phyloP scores from a whole-genome alignment of 2,113 vertebrate species.

The Protobothrops mucrosquamatus region DNA sequence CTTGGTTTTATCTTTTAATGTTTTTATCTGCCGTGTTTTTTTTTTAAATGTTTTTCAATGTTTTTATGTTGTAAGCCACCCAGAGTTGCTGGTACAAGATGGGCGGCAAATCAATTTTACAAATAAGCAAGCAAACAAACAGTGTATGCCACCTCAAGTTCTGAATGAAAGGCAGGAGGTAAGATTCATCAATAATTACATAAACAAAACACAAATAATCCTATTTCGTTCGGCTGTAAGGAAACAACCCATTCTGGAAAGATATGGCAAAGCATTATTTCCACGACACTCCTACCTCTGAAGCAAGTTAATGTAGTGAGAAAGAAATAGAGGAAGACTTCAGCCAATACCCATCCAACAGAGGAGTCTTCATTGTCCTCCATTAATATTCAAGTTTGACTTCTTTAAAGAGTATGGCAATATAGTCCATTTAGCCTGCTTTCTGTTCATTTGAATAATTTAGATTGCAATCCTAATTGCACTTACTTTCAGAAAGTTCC shows the following conservation, averaged over 20 bases:
- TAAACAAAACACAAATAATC: neutral
- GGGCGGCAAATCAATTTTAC: neutral
- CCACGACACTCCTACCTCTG: neutral
- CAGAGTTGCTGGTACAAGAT: neutral
- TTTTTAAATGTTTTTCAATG: neutral
- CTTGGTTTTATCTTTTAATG: neutral
- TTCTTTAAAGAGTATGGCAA: neutral
- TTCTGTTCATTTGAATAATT: neutral
- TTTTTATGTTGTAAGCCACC: neutral
- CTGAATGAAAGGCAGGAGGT: neutral
- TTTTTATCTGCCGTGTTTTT: neutral
- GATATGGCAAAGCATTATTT: neutral
- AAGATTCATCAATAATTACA: neutral
- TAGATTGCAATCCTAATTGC: neutral
- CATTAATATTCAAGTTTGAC: neutral
- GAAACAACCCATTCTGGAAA: neutral
- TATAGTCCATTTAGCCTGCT: neutral
- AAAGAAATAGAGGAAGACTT: neutral
- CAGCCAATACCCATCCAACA: neutral
- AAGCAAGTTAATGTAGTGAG: neutral
- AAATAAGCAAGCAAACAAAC: neutral
- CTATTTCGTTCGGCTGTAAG: neutral
- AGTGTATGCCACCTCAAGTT: neutral
- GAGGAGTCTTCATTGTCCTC: neutral
- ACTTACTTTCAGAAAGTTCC: neutral